Conservation (phyloP, 2,797 vertebrate genomes). For the Eulemur rubriventer region DNA sequence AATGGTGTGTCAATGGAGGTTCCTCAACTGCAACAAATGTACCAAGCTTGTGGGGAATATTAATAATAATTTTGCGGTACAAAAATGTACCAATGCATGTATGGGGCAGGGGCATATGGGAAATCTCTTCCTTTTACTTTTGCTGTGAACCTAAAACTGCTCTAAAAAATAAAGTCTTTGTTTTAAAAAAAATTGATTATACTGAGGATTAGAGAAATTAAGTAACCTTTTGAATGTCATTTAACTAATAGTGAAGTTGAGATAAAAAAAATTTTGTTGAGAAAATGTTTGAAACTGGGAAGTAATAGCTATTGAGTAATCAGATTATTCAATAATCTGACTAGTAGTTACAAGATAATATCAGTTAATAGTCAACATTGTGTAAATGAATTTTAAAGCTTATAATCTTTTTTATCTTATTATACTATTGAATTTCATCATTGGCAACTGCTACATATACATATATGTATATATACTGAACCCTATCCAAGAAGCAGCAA, state of each 20-base stretch:
- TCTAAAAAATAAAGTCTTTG: neutral
- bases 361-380: neutral
- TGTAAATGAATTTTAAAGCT: neutral
- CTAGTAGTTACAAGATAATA: neutral
- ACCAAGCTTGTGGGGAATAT: neutral
- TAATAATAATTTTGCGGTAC: neutral
- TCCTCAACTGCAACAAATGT: neutral
- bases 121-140: neutral
- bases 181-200: neutral
- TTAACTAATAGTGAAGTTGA: neutral
- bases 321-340: neutral
- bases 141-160: neutral
- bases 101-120: neutral
- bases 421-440: neutral
- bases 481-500: neutral
- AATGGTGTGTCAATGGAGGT: neutral
- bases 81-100: neutral
- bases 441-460: neutral
- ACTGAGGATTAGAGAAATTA: neutral
- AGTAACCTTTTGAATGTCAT: neutral
- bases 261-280: neutral
- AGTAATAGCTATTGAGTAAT: neutral
- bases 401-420: neutral
- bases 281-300: neutral
- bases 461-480: neutral